Base-by-base conservation (phyloP, 2,888 invertebrate species). In the Andrena fulva region DNA sequence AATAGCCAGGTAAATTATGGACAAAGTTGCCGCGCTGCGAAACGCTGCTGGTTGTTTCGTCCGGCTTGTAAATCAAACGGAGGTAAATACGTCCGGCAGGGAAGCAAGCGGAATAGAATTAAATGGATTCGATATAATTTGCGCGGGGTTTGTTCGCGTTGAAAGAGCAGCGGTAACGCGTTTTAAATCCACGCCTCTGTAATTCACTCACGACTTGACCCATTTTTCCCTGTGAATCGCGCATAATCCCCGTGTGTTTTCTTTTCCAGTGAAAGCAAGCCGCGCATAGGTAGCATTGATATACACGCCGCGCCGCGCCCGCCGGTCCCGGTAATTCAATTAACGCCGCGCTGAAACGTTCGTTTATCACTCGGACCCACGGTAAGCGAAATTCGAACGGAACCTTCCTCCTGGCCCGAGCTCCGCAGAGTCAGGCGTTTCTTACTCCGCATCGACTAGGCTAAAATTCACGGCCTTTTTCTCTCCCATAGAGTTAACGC, bases 21-120 rank as follows among this genome's bases (percentile, higher is more conserved):
- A 63, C 8, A 31, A 77, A 75, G 42, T 73, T 67, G 48, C 35
- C 24, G 4, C 2, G 24, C 4, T 20, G 24, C 10, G n/a, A 24
- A 48, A 35, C 48, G 62, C 27, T 35, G 62, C 27, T 16, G 56
- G 10, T 54, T 27, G 67, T 67, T 68, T 31, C 66, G 27, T 66
- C 35, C 20, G 12, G 59, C 74, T 74, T 71, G 67, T 63, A 66
- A 76, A 85, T 82, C 66, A 79, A 76, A 73, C 75, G 8, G 54
- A 24, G 59, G 31, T 73, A 77, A 80, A 85, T 52, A 50, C 68
- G 63, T 71, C 52, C 52, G 35, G 67, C 48, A 16, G 27, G 20
- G 62, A 77, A 48, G 29, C 59, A 16, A 8, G 69, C 35, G 20
- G 60, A 71, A 78, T 31, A 60, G 50, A 70, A 82, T 72, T 64